Evolutionary conservation across 2,888 invertebrate species (phyloP).

Genomic region (Creontiades dilutus): DNA sequence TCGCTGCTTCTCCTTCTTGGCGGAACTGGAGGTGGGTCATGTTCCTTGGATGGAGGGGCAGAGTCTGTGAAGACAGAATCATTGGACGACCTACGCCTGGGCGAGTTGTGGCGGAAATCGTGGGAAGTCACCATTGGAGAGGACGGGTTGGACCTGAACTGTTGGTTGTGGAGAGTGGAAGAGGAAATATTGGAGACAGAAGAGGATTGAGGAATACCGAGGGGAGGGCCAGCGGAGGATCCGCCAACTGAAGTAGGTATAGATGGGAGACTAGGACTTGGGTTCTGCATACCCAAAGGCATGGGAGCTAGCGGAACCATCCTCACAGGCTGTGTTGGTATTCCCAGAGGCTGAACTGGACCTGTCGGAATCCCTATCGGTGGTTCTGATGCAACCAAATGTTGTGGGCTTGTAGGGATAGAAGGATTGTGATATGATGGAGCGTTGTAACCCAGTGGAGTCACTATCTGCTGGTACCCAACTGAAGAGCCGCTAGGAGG

Average conservation of each 20-base stretch:
- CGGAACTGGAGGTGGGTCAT: constrained; percentile 77
- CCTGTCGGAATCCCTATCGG: constrained; percentile 46
- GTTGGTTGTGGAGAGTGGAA: constrained; percentile 6
- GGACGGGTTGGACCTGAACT: constrained; percentile 33
- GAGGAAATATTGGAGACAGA: constrained; percentile 50
- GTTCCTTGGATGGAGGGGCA: constrained; percentile 40
- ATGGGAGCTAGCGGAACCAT: constrained; percentile 11
- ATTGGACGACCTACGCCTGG: constrained; percentile 43
- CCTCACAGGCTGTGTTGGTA: neutral
- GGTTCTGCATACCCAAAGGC: constrained; percentile 36
- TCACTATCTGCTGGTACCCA: constrained; percentile 52
- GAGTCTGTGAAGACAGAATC: constrained; percentile 63
- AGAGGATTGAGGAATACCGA: constrained; percentile 49
- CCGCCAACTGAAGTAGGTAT: constrained; percentile 20
- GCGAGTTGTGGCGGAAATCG: constrained; percentile 23
- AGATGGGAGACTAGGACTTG: constrained; percentile 60
- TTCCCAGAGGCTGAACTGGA: constrained; percentile 6
- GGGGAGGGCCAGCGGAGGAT: neutral
- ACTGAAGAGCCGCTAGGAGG: neutral
- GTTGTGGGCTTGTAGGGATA: neutral
- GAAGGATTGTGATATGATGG: neutral
- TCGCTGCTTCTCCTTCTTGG: constrained; percentile 76
- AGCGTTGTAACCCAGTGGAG: constrained; percentile 38
- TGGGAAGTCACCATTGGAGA: neutral
- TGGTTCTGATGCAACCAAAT: constrained; percentile 15